Percentiles rank a stretch among this genome's conserved stretches.
These are phyloP conservation scores for Vanessa cardui DNA, from an alignment of 2,888 invertebrate species.

Conservation along the genomic window DNA sequence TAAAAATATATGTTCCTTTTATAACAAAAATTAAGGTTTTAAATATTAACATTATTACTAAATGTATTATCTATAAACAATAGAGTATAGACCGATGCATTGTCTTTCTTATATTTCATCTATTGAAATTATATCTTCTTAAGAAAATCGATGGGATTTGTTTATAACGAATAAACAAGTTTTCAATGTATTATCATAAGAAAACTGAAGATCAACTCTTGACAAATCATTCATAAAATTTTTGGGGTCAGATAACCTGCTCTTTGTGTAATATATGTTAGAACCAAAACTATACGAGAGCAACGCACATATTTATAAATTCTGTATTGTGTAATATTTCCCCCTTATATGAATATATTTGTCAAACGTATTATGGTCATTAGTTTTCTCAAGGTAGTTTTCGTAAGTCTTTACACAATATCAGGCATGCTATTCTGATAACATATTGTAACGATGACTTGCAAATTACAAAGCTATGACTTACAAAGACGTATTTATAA, in stretches of 20 bases:
- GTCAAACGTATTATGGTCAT: conserved; percentile 68
- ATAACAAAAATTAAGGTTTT: no score
- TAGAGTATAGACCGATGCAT: no score
- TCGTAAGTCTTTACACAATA: conserved; percentile 60
- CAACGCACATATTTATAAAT: conserved; percentile 55
- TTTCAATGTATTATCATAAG: neutral
- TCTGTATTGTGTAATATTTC: conserved; percentile 66
- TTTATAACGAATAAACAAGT: neutral
- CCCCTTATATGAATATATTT: conserved; percentile 72
- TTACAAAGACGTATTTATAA: neutral
- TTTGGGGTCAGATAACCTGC: neutral
- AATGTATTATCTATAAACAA: no score
- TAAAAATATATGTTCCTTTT: neutral
- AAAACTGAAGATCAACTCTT: neutral
- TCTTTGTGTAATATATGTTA: conserved; percentile 3
- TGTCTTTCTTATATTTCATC: no score
- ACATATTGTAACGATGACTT: conserved; percentile 11
- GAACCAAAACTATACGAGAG: conserved; percentile 47
- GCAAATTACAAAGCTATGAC: neutral
- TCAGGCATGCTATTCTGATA: conserved; percentile 25
- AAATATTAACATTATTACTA: no score
- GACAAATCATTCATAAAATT: neutral
- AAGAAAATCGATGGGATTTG: neutral
- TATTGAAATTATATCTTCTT: neutral
- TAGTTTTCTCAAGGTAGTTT: conserved; percentile 74